Conservation (phyloP, 2,113 vertebrate species). For the Pardalotus punctatus region DNA sequence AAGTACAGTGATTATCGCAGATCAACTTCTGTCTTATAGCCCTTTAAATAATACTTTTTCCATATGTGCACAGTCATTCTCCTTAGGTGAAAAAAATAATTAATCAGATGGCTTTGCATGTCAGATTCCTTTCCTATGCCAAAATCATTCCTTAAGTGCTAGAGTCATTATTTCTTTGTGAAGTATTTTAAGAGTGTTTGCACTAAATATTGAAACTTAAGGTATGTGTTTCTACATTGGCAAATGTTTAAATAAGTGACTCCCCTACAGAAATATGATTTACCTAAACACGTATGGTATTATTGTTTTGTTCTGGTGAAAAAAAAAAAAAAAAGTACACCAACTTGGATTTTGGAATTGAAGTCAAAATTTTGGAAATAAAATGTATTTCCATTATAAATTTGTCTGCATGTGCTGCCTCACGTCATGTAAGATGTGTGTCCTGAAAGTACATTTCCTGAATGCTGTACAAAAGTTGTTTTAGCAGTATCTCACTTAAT, state of each 20-base stretch:
- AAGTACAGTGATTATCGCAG: background rate
- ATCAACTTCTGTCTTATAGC: background rate
- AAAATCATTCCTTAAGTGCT: background rate
- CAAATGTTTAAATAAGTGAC: background rate
- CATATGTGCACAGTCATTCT: background rate
- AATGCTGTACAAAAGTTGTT: background rate
- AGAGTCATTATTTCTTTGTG: background rate
- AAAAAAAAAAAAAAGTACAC: background rate
- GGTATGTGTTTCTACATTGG: background rate
- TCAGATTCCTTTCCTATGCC: background rate
- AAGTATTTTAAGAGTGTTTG: background rate
- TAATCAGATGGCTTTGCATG: background rate
- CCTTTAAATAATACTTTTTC: background rate
- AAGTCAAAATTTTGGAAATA: background rate
- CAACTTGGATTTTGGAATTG: background rate
- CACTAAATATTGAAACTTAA: background rate
- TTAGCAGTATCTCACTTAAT: background rate
- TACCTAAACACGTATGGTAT: background rate
- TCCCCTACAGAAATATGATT: fast-evolving
- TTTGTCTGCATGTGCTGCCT: background rate
- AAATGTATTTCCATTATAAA: background rate
- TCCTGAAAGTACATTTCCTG: background rate
- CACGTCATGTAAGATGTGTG: fast-evolving
- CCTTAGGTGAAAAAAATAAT: background rate
- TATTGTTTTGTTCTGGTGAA: background rate